Base-by-base conservation (phyloP, 1,140 invertebrate species). In the Limonius californicus region DNA sequence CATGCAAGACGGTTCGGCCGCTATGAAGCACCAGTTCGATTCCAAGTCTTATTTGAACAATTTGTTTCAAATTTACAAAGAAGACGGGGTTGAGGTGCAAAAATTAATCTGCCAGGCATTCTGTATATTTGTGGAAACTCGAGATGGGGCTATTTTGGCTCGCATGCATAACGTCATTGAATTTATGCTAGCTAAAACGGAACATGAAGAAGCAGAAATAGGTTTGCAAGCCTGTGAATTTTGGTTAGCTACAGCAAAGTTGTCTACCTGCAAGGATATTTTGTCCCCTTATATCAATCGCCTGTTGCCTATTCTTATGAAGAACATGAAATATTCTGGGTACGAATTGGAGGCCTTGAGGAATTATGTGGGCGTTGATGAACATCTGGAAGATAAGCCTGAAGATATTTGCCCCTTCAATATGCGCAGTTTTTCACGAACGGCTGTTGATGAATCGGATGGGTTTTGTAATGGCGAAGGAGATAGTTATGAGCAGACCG, bases 181-280 rank as follows among this genome's bases (percentile, higher is more conserved):
- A 85, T 99, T 98, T 76, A 98, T 99, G 91, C 79, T 99, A 72
- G 80, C 94, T 71, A 85, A 96, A 62, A 98, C 95, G 43, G 92
- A 94, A 82, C 95, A 98, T 79, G 78, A 83, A 12, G 92, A 98
- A 75, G 92, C 96, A 70, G 89, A 88, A 58, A 94, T 99, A 8
- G 94, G 96, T 1, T 80, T 99, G 61, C 96, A 99, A 79, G 97
- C 97, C 1, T 99, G 97, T 74, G 97, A 99, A 78, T 99, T 99
- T 81, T 99, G 97, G 97, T 77, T 99, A 23, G 94, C 95, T 0
- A 80, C 98, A 16, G 95, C 96, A 1, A 97, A 99, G 72, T 93
- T 98, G 74, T 87, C 88, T 61, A 89, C 98, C 54, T 98, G 96
- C 77, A 91, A 91, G 76, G 94, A 97, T 74, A 92, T 95, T 16